Conservation (phyloP, 2,113 vertebrate species). For the Oplegnathus fasciatus region DNA sequence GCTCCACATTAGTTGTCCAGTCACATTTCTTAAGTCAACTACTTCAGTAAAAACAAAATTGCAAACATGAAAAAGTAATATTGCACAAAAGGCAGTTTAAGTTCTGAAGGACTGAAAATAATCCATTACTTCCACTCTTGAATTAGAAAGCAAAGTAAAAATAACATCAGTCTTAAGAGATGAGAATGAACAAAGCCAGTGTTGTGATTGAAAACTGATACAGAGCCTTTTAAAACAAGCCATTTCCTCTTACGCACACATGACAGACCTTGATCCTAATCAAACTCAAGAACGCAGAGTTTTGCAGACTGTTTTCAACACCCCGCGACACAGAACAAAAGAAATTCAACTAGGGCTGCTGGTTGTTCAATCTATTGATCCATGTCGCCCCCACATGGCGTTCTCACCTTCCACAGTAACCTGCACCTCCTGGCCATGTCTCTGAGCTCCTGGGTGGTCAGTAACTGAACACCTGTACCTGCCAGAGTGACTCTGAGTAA, state of each 20-base stretch:
- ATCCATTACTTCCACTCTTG: neutral
- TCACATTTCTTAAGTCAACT: neutral
- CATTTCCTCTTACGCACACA: slow-evolving; percentile 17
- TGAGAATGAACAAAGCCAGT: neutral
- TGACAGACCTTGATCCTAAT: slow-evolving; percentile 27
- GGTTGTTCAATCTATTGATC: slow-evolving; percentile 62
- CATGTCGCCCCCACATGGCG: slow-evolving; percentile 56
- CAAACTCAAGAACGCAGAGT: slow-evolving; percentile 43
- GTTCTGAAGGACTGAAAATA: neutral
- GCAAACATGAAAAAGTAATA: neutral
- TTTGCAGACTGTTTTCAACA: slow-evolving; percentile 43
- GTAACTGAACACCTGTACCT: slow-evolving; percentile 73
- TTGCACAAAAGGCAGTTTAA: neutral
- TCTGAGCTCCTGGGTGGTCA: slow-evolving; percentile 67
- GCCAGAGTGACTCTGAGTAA: slow-evolving; percentile 54
- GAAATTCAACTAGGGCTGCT: slow-evolving; percentile 37
- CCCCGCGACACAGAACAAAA: slow-evolving; percentile 31
- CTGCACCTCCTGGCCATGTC: slow-evolving; percentile 63
- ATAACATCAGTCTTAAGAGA: neutral
- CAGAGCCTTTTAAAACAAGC: neutral
- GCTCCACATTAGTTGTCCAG: neutral
- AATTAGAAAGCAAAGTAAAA: slow-evolving; percentile 1
- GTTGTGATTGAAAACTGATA: slow-evolving; percentile 21
- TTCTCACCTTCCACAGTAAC: slow-evolving; percentile 79
- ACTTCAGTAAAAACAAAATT: neutral